Conservation (phyloP, 1,140 invertebrate species). For the Spodoptera litura region DNA sequence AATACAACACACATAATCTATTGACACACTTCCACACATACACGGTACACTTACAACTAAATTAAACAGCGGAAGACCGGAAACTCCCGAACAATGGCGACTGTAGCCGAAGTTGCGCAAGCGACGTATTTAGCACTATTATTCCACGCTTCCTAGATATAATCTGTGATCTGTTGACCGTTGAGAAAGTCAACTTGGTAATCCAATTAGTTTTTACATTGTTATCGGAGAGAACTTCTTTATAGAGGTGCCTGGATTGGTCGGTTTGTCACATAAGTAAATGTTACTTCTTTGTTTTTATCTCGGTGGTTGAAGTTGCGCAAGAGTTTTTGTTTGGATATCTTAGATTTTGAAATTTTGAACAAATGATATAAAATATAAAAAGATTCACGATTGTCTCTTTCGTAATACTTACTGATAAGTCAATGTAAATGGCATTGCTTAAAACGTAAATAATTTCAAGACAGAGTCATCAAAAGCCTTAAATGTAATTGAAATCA, state of each 20-base stretch:
- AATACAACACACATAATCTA: neutral
- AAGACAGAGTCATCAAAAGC: no score
- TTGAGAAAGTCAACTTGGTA: slow-evolving; percentile 39
- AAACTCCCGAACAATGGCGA: slow-evolving; percentile 32
- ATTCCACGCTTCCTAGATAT: slow-evolving; percentile 41
- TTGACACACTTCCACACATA: slow-evolving; percentile 24
- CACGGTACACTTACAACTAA: slow-evolving; percentile 3
- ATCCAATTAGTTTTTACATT: slow-evolving; percentile 28
- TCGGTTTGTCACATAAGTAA: neutral
- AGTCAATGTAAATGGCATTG: no score
- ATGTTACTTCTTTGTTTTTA: no score
- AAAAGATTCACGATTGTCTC: no score
- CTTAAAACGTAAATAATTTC: no score
- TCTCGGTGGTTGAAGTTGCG: no score
- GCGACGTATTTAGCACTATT: slow-evolving; percentile 12
- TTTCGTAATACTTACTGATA: no score
- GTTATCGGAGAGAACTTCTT: neutral
- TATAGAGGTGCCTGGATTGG: neutral
- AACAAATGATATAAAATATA: no score
- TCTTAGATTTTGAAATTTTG: no score
- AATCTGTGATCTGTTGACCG: slow-evolving; percentile 31
- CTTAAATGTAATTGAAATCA: no score
- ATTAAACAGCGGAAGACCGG: slow-evolving; percentile 44
- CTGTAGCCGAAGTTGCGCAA: slow-evolving; percentile 15
- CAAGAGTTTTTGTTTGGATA: no score